These are phyloP conservation scores for Helleia helle DNA, from an alignment of 2,888 invertebrate species.

Conservation along the genomic window DNA sequence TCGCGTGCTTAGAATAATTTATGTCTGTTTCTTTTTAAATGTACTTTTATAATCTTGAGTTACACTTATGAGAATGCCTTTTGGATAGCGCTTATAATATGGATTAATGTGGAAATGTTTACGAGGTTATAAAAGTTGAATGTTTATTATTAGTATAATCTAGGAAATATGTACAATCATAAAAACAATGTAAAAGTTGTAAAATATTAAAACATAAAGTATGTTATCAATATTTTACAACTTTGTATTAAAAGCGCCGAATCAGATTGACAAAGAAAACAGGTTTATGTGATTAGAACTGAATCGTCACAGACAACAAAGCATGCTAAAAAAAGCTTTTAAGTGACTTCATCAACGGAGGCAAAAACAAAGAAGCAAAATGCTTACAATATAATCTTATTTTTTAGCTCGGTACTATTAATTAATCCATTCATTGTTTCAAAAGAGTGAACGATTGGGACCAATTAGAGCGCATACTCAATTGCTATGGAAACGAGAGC, in stretches of 20 bases:
- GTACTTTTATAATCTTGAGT: conserved; percentile 22
- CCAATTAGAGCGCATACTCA: conserved; percentile 6
- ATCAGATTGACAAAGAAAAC: too few species aligned
- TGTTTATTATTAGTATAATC: neutral
- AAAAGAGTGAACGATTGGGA: conserved; percentile 5
- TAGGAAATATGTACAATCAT: neutral
- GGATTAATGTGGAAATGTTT: neutral
- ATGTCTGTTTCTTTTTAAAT: conserved; percentile 20
- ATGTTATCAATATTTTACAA: too few species aligned
- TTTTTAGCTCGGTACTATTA: too few species aligned
- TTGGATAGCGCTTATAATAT: conserved; percentile 4
- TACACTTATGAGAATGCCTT: conserved; percentile 7
- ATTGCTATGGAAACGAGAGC: conserved; percentile 8
- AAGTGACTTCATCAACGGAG: neutral
- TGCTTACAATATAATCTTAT: too few species aligned
- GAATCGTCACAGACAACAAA: neutral
- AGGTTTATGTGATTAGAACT: too few species aligned
- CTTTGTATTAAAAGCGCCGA: too few species aligned
- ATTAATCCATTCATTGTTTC: conserved; percentile 1
- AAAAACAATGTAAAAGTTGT: too few species aligned
- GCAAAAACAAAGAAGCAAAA: neutral
- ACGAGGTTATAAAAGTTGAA: neutral
- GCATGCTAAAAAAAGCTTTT: neutral
- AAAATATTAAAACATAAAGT: too few species aligned
- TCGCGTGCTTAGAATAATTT: conserved; percentile 31